Conservation (phyloP, 2,888 invertebrate species). For the Kryphioiulus occultus region DNA sequence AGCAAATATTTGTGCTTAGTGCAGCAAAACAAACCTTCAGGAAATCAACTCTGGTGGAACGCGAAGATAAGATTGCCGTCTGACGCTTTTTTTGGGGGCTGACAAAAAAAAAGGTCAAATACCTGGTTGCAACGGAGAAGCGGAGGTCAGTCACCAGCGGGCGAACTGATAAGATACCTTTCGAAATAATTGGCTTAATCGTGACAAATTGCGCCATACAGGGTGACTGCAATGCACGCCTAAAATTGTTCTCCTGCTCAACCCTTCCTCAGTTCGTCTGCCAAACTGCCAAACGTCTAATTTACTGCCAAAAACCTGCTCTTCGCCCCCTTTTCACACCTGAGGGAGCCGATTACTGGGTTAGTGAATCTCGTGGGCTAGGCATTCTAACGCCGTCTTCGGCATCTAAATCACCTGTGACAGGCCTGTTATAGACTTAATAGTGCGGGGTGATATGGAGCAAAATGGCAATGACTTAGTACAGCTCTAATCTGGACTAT, state of each 20-base stretch:
- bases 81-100: not conserved
- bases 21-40: not conserved
- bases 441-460: not conserved
- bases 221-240: constrained; percentile 23
- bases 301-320: constrained; percentile 5
- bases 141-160: not conserved
- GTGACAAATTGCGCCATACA: not conserved
- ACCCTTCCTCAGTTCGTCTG: not conserved
- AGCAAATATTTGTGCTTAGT: not conserved
- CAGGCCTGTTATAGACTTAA: not conserved
- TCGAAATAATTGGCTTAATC: constrained; percentile 16
- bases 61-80: not conserved
- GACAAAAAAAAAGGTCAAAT: not conserved
- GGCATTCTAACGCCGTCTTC: not conserved
- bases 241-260: too few relatives aligned
- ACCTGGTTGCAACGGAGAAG: not conserved
- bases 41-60: not conserved
- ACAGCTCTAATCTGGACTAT: too few relatives aligned
- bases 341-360: constrained; percentile 3
- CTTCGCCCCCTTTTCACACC: constrained; percentile 21
- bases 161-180: constrained; percentile 15
- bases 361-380: not conserved
- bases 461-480: too few relatives aligned
- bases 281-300: not conserved
- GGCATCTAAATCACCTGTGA: not conserved